Evolutionary conservation across 2,113 vertebrate species (phyloP).

Genomic region (Erythrolamprus reginae): DNA sequence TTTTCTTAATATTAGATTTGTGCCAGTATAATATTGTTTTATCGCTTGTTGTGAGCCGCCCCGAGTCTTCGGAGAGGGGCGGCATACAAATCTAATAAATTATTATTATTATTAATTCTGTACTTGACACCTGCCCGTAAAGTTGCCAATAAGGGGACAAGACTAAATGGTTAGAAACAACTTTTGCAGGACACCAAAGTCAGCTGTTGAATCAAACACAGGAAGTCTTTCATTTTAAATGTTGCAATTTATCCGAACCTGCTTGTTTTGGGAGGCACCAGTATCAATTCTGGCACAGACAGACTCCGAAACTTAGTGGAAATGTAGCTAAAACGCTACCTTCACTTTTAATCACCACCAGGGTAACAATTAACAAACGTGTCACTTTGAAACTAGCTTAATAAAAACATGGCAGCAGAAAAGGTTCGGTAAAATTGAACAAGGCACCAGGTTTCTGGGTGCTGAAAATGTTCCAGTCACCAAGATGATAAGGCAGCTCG

Average conservation of each 20-base stretch:
- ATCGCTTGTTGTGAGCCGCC: too few species aligned
- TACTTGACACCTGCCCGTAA: not conserved
- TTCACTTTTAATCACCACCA: conserved; percentile 79
- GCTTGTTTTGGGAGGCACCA: too few species aligned
- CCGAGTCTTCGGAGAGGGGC: too few species aligned
- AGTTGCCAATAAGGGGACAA: not conserved
- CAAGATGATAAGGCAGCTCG: conserved; percentile 48
- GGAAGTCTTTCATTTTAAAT: not conserved
- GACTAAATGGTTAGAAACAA: too few species aligned
- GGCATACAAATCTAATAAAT: too few species aligned
- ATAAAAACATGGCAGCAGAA: conserved; percentile 83
- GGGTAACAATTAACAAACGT: conserved; percentile 82
- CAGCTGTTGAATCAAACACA: not conserved
- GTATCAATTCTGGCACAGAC: not conserved
- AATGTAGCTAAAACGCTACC: conserved; percentile 97
- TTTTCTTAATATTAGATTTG: too few species aligned
- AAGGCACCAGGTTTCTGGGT: conserved; percentile 78
- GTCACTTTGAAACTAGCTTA: conserved; percentile 76
- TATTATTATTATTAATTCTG: too few species aligned
- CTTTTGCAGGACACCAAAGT: not conserved
- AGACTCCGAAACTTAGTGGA: not conserved
- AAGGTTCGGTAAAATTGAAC: conserved; percentile 78
- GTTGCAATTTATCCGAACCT: not conserved
- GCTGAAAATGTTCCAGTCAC: conserved; percentile 46
- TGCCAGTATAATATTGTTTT: too few species aligned